phyloP scores from a whole-genome alignment of 2,888 invertebrate species.

The Ophonus ardosiacus region DNA sequence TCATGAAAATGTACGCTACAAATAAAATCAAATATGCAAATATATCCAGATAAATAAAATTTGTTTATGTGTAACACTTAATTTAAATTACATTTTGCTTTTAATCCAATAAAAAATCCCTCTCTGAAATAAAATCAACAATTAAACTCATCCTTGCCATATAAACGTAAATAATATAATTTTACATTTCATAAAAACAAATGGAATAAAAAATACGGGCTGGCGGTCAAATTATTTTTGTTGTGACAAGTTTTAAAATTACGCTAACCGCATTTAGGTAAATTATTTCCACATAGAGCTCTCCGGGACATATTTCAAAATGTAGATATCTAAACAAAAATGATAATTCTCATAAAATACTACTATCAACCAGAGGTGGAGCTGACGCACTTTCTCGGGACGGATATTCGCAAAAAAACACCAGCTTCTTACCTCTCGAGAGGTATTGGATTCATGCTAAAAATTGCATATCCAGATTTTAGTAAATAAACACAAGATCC shows the following conservation, averaged over 20 bases:
- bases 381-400: neutral
- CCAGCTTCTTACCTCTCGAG: too few species aligned
- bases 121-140: neutral
- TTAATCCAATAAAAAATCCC: neutral
- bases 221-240: neutral
- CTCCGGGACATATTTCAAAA: slow-evolving; percentile 35
- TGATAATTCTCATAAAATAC: slow-evolving; percentile 21
- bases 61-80: neutral
- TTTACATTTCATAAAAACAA: neutral
- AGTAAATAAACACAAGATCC: too few species aligned
- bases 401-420: too few species aligned
- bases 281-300: slow-evolving; percentile 34
- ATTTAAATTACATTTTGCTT: neutral
- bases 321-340: slow-evolving; percentile 34
- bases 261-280: slow-evolving; percentile 29
- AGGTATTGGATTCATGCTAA: too few species aligned
- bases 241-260: slow-evolving; percentile 36
- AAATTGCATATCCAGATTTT: too few species aligned
- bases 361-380: slow-evolving; percentile 1
- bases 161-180: slow-evolving; percentile 8
- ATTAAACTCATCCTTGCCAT: neutral
- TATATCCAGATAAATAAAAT: neutral
- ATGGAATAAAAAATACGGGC: neutral
- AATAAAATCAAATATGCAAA: too few species aligned
- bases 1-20: too few species aligned